Evolutionary conservation across 2,888 invertebrate genomes (phyloP).

Genomic region (Latrodectus elegans): DNA sequence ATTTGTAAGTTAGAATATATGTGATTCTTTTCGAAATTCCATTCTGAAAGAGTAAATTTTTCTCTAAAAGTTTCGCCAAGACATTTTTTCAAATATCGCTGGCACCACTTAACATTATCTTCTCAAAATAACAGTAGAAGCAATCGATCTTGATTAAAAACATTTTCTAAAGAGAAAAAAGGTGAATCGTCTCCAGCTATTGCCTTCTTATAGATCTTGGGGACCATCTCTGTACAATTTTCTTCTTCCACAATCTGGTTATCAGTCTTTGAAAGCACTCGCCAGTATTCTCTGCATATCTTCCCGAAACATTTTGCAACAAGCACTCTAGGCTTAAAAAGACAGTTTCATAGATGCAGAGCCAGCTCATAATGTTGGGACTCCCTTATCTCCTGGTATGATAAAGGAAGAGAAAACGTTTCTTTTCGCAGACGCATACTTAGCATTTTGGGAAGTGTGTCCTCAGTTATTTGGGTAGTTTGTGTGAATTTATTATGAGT

Average conservation of each 20-base stretch:
- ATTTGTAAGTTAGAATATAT: too few species aligned
- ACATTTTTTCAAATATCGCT: slow-evolving; percentile 12
- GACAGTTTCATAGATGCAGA: background rate
- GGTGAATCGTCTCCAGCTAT: slow-evolving; percentile 20
- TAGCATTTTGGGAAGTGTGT: background rate
- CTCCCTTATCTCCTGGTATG: slow-evolving; percentile 21
- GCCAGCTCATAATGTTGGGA: slow-evolving; percentile 13
- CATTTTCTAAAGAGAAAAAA: slow-evolving; percentile 3
- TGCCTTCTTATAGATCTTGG: slow-evolving; percentile 19
- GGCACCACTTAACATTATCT: slow-evolving; percentile 41
- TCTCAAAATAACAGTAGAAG: slow-evolving; percentile 12
- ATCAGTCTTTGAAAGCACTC: slow-evolving; percentile 46
- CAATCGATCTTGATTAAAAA: slow-evolving; percentile 43
- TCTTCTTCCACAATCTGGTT: slow-evolving; percentile 17
- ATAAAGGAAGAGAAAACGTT: slow-evolving; percentile 3
- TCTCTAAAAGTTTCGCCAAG: slow-evolving; percentile 34
- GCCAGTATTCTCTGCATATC: background rate
- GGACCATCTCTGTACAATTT: slow-evolving; percentile 17
- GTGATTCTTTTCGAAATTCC: background rate
- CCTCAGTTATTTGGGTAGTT: background rate
- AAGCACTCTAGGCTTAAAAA: background rate
- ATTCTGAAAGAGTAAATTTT: background rate
- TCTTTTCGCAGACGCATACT: slow-evolving; percentile 21
- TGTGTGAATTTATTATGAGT: background rate
- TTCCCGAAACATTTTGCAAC: background rate